Evolutionary conservation across 2,888 invertebrate species (phyloP).

Genomic region (Heliconius ethilla): DNA sequence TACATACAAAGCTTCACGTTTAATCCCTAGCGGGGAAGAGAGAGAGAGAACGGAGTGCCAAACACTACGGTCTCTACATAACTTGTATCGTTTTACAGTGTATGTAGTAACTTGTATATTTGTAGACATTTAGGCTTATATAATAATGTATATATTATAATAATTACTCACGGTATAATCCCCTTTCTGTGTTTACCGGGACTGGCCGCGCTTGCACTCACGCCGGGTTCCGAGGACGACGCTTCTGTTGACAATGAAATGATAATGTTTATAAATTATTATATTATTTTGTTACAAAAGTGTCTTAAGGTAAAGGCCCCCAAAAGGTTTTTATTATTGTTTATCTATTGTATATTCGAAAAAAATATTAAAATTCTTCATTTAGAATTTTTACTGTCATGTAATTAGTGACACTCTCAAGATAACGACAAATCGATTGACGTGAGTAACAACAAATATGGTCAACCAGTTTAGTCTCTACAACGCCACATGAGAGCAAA

Average conservation of each 20-base stretch:
- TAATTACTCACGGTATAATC: constrained; percentile 89
- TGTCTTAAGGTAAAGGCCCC: not conserved
- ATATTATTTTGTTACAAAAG: not conserved
- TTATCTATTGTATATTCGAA: not conserved
- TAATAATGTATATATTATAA: not conserved
- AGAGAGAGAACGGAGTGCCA: too few species aligned
- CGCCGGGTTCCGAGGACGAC: constrained; percentile 83
- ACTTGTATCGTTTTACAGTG: too few species aligned
- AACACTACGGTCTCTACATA: too few species aligned
- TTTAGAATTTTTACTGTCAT: not conserved
- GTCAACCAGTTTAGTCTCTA: not conserved
- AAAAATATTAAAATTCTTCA: not conserved
- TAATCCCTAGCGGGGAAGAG: too few species aligned
- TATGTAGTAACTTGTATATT: not conserved
- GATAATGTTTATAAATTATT: not conserved
- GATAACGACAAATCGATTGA: not conserved
- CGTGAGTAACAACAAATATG: not conserved
- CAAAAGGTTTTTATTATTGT: not conserved
- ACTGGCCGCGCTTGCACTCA: constrained; percentile 85
- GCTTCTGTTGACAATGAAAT: constrained; percentile 79
- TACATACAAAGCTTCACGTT: too few species aligned
- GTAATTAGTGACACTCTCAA: not conserved
- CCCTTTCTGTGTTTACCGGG: constrained; percentile 92
- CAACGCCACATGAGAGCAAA: not conserved
- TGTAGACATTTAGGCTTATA: not conserved